Evolutionary conservation across 1,140 invertebrate genomes (phyloP), one percentile per base, ranked within the genome.

Genomic region (Neotoxoptera formosana): DNA sequence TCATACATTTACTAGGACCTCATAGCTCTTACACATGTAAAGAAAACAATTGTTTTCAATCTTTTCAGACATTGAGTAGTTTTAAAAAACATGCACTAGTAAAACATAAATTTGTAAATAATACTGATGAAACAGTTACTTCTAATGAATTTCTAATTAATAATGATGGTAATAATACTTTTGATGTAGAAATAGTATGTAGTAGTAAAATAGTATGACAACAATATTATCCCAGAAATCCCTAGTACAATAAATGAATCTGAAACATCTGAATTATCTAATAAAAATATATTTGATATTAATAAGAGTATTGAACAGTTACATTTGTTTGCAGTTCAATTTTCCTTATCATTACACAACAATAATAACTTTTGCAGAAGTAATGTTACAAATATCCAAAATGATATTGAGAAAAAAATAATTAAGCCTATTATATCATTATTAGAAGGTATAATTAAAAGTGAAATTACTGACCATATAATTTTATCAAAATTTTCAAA

Each of bases 61-160:
- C 76, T 81, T 81, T 81, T 81, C 76, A 81, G n/a, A 81, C 34
- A 3, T 81, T 81, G 34, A 81, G n/a, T 81, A 81, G 76, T 81
- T 81, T 81, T 76, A 76, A 76, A n/a, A 76, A 76, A 76, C 67
- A 76, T n/a, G 67, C 34, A 25, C 67, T 76, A 34, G 11, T n/a
- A 76, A 76, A 34, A 76, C 67, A n/a, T 76, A 76, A 76, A 76
- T 76, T 76, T 76, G 67, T 34, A 76, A 76, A 76, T n/a, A 30
- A 76, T 76, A 76, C 8, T 30, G 30, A 34, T 76, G 67, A 76
- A 76, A 76, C 67, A 14, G 67, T n/a, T 0, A 6, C 67, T 76
- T 34, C 25, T 34, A 76, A 76, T 76, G 67, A 76, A 34, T 76
- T 76, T 76, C 6, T n/a, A n/a, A 76, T 76, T 76, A 34, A 34